Percentiles rank a stretch among this genome's conserved stretches.
Evolutionary conservation across 2,888 invertebrate genomes (phyloP).

Genomic region (Drosophila affinis): DNA sequence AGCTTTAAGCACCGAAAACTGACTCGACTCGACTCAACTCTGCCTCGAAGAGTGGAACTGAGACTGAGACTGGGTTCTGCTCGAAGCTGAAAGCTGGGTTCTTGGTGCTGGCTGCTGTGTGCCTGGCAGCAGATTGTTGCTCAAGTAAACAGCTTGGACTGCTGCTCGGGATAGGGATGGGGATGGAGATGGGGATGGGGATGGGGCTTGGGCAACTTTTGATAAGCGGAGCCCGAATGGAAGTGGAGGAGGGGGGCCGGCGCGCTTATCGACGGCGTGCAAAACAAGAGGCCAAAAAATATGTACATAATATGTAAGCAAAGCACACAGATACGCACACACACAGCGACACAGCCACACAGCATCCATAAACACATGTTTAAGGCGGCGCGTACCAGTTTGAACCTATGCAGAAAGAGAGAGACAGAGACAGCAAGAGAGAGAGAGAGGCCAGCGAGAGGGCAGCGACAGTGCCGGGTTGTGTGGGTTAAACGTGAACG

Average conservation of each 20-base stretch:
- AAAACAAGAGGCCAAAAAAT: constrained; percentile 69
- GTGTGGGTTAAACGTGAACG: constrained; percentile 30
- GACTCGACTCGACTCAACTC: background rate
- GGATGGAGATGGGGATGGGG: background rate
- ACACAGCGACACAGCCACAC: constrained; percentile 5
- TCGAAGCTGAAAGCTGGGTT: background rate
- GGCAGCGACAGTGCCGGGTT: constrained; percentile 18
- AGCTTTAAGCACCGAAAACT: constrained; percentile 49
- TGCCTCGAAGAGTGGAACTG: constrained; percentile 12
- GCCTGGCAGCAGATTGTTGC: constrained; percentile 71
- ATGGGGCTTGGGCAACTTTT: constrained; percentile 64
- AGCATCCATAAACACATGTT: constrained; percentile 69
- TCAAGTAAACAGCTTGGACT: constrained; percentile 73
- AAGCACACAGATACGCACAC: constrained; percentile 32
- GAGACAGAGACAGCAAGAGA: background rate
- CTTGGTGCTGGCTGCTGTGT: constrained; percentile 10
- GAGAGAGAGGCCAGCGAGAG: background rate
- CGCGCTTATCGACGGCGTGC: constrained; percentile 65
- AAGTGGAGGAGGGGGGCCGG: background rate
- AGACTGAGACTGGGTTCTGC: constrained; percentile 7
- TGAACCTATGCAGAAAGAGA: constrained; percentile 43
- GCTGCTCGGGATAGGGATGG: constrained; percentile 39
- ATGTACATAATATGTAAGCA: constrained; percentile 75
- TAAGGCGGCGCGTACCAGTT: constrained; percentile 63
- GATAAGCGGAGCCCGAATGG: constrained; percentile 55